Percentiles rank a stretch among this genome's conserved stretches.
Evolutionary conservation across 2,797 vertebrate genomes (phyloP).

Genomic region (Sciurus carolinensis): DNA sequence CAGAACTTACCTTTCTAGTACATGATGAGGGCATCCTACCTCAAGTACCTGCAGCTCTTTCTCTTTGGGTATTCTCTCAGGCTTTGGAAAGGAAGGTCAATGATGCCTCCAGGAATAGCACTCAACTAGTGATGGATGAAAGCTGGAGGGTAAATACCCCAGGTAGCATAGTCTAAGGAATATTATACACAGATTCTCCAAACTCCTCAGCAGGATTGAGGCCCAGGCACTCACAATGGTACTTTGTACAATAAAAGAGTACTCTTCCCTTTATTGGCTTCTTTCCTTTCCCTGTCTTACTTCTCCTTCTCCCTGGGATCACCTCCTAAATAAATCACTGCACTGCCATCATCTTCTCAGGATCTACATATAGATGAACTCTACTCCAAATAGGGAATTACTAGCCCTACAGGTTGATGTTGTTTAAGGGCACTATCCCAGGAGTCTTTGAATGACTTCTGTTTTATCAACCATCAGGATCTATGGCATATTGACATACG

Average conservation of each 20-base stretch:
- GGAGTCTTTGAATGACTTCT: conserved; percentile 40
- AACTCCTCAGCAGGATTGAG: background rate
- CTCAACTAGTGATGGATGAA: background rate
- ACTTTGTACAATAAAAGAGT: background rate
- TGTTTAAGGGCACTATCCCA: conserved; percentile 34
- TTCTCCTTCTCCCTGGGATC: background rate
- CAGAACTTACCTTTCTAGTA: background rate
- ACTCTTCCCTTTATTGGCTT: background rate
- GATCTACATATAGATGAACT: conserved; percentile 2
- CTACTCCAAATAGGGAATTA: background rate
- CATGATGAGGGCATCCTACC: background rate
- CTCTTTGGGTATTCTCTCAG: background rate
- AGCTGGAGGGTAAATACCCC: background rate
- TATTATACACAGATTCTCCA: background rate
- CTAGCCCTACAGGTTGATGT: background rate
- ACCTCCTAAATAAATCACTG: conserved; percentile 16
- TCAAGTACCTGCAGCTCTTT: background rate
- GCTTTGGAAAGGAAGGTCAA: background rate
- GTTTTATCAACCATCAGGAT: conserved; percentile 44
- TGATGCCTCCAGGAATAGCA: background rate
- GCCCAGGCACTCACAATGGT: background rate
- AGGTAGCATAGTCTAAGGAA: background rate
- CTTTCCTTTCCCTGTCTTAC: conserved; percentile 26
- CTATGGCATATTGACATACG: conserved; percentile 31
- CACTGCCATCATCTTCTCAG: background rate